Percentiles rank a stretch among this genome's conserved stretches.
Evolutionary conservation across 2,797 vertebrate species (phyloP).

Genomic region (Aselliscus stoliczkanus): DNA sequence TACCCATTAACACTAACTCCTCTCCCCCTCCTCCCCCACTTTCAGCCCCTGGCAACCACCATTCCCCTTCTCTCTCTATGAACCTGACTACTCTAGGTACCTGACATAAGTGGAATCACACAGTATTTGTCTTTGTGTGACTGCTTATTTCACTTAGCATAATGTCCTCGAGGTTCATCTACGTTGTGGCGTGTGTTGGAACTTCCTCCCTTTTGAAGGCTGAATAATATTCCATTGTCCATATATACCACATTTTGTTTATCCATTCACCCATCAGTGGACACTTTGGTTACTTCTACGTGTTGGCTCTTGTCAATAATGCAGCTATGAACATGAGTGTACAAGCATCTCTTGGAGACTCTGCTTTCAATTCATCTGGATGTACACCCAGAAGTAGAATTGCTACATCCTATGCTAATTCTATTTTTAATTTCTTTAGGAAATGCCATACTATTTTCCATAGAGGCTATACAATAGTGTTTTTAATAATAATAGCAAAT

Average conservation of each 20-base stretch:
- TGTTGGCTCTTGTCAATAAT: background rate
- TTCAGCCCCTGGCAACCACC: background rate
- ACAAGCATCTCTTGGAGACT: background rate
- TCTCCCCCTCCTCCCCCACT: fast-evolving
- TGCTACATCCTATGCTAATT: background rate
- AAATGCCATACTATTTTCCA: conserved; percentile 14
- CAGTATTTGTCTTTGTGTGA: background rate
- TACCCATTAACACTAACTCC: background rate
- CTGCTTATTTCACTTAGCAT: background rate
- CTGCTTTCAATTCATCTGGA: background rate
- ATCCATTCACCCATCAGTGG: background rate
- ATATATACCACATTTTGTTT: background rate
- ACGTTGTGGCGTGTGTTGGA: background rate
- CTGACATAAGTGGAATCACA: background rate
- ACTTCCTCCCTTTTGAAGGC: background rate
- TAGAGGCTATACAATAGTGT: background rate
- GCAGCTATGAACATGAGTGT: background rate
- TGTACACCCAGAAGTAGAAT: background rate
- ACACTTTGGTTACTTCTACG: background rate
- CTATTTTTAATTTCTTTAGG: conserved; percentile 40
- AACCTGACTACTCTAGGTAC: background rate
- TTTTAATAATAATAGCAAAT: conserved; percentile 15
- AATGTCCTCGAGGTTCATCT: background rate
- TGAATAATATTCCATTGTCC: background rate
- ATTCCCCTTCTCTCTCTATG: background rate